A percentile compares a stretch with the other conserved stretches of the same genome.
These are phyloP conservation scores for Noctilio leporinus DNA, from an alignment of 2,113 vertebrate genomes.

Conservation along the genomic window DNA sequence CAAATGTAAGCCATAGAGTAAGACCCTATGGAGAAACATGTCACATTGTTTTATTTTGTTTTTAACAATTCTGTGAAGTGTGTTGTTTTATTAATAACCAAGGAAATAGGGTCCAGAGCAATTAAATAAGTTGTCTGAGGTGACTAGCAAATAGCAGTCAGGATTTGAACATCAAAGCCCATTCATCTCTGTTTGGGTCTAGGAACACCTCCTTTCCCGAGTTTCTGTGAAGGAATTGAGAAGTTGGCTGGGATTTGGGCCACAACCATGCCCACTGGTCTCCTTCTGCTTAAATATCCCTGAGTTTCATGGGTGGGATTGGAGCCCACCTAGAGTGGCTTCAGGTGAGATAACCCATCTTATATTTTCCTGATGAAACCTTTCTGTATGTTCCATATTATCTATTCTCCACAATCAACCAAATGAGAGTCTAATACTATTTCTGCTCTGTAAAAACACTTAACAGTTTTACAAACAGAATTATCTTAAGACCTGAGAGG, in stretches of 20 bases:
- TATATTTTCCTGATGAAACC: not conserved
- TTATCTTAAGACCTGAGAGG: not conserved
- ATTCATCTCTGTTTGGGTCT: not conserved
- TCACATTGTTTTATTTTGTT: not conserved
- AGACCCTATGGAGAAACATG: not conserved
- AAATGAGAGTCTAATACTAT: not conserved
- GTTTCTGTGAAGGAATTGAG: not conserved
- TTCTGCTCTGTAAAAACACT: not conserved
- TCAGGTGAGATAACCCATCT: not conserved
- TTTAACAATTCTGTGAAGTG: not conserved
- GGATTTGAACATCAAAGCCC: not conserved
- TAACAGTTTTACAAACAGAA: not conserved
- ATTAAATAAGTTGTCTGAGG: not conserved
- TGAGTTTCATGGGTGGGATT: not conserved
- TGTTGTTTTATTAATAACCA: not conserved
- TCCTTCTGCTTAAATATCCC: not conserved
- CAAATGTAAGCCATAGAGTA: not conserved
- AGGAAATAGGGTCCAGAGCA: not conserved
- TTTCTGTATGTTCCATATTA: not conserved
- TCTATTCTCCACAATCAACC: not conserved
- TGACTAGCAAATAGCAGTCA: not conserved
- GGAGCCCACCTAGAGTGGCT: not conserved
- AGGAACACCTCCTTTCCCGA: not conserved
- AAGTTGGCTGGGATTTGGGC: not conserved
- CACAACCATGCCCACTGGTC: rapidly evolving